Conservation (phyloP, 2,888 invertebrate genomes). For the Eupithecia exiguata region DNA sequence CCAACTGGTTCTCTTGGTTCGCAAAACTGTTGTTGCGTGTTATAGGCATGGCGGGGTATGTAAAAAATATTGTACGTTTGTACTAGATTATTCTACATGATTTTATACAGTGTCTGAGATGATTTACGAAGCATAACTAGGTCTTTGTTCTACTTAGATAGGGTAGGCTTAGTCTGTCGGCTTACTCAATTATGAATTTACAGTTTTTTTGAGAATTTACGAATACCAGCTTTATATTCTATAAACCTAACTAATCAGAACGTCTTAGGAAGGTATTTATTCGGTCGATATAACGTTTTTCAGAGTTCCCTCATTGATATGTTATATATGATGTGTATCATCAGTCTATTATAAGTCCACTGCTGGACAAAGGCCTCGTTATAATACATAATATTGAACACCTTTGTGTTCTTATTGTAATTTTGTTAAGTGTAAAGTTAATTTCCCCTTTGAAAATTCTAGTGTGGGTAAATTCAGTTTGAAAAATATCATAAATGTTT, state of each 20-base stretch:
- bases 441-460: no score
- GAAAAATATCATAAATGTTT: not conserved
- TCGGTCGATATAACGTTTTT: not conserved
- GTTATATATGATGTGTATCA: no score
- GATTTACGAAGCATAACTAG: not conserved
- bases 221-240: no score
- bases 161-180: not conserved
- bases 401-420: no score
- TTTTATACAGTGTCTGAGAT: not conserved
- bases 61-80: constrained; percentile 34
- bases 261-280: not conserved
- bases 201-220: no score
- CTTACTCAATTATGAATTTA: no score
- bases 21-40: constrained; percentile 61
- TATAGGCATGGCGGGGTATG: constrained; percentile 57
- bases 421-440: no score
- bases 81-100: constrained; percentile 1
- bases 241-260: no score
- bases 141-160: not conserved
- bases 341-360: no score
- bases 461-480: not conserved
- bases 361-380: no score
- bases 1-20: constrained; percentile 69
- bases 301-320: not conserved
- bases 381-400: no score